These are phyloP conservation scores for Lytechinus variegatus DNA, from an alignment of 35 echinoderm and acorn worm species.

Conservation along the genomic window DNA sequence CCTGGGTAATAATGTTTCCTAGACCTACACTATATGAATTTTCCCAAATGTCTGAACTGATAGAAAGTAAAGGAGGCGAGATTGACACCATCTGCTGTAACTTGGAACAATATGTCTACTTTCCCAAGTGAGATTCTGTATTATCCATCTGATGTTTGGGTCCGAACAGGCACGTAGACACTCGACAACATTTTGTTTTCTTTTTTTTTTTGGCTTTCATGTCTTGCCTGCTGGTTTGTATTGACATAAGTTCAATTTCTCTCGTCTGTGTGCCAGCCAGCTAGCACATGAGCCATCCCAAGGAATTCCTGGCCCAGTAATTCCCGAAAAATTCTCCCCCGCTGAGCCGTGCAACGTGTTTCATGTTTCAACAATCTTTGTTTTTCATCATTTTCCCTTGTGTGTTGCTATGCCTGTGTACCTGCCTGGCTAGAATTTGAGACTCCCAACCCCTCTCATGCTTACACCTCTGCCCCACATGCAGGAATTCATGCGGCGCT, in stretches of 20 bases:
- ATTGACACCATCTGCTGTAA: background rate
- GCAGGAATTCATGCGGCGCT: background rate
- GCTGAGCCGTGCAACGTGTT: conserved; percentile 19
- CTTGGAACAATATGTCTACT: conserved; percentile 1
- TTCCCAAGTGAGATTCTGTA: background rate
- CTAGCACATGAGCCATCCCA: background rate
- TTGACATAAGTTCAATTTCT: conserved; percentile 14
- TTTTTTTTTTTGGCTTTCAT: background rate
- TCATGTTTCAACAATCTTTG: conserved; percentile 35
- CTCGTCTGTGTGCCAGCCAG: background rate
- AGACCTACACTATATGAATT: background rate
- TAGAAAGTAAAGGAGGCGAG: background rate
- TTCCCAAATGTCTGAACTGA: background rate
- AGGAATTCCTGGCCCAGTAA: conserved; percentile 17
- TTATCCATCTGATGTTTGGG: background rate
- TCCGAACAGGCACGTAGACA: background rate
- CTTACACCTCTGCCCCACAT: background rate
- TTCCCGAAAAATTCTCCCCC: conserved; percentile 27
- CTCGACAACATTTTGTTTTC: background rate
- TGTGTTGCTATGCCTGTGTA: background rate
- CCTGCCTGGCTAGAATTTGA: background rate
- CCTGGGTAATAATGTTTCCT: background rate
- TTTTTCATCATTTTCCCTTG: background rate
- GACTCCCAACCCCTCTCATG: background rate
- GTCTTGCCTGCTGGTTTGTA: background rate